Percentiles rank a stretch among this genome's conserved stretches.
Evolutionary conservation across 2,888 invertebrate species (phyloP).

Genomic region (Seira ritae): DNA sequence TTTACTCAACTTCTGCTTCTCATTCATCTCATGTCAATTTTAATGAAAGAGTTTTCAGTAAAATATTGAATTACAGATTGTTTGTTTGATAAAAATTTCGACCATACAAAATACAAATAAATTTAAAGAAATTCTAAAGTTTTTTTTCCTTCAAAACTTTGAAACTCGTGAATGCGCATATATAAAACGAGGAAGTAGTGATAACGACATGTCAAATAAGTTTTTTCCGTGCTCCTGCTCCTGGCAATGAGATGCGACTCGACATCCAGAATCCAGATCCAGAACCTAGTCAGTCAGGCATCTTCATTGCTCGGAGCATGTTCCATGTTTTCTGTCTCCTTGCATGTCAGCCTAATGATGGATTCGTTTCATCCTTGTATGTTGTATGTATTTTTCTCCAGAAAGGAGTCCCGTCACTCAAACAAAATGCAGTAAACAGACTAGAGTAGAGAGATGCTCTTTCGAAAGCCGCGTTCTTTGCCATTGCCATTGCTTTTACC

Average conservation of each 20-base stretch:
- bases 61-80: neutral
- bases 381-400: constrained; percentile 34
- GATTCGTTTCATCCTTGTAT: constrained; percentile 32
- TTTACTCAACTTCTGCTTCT: neutral
- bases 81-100: neutral
- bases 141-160: neutral
- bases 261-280: no score
- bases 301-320: neutral
- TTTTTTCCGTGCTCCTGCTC: neutral
- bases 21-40: neutral
- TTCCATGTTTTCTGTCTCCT: constrained; percentile 2
- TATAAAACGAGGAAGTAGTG: neutral
- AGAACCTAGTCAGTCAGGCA: neutral
- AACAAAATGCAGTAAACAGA: constrained; percentile 24
- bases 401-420: constrained; percentile 51
- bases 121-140: neutral
- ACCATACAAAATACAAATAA: neutral
- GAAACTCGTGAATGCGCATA: neutral
- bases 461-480: neutral
- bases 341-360: constrained; percentile 55
- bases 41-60: neutral
- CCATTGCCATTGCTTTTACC: no score
- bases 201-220: neutral
- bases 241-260: neutral
- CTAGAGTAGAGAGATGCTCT: neutral